Conservation (phyloP, 2,113 vertebrate genomes). For the Caracal caracal region DNA sequence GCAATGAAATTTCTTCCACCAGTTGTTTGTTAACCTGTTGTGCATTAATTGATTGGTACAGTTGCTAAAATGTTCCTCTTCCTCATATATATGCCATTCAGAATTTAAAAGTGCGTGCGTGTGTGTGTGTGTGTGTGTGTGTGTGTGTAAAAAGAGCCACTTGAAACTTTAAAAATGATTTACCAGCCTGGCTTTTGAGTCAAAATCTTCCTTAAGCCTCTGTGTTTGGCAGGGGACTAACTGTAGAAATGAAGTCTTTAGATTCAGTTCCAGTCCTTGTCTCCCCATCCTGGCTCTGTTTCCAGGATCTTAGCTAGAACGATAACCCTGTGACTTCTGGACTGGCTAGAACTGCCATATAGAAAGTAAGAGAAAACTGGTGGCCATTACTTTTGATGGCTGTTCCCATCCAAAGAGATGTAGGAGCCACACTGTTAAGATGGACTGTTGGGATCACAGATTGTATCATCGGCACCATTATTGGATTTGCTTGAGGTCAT, state of each 20-base stretch:
- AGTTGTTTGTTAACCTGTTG: background rate
- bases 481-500: background rate
- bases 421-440: background rate
- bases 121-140: background rate
- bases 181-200: background rate
- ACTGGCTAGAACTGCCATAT: background rate
- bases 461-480: background rate
- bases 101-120: background rate
- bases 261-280: background rate
- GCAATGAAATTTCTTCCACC: background rate
- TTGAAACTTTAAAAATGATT: background rate
- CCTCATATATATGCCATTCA: background rate
- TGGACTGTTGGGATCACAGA: background rate
- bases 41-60: background rate
- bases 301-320: background rate
- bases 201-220: background rate
- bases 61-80: slow-evolving; percentile 7
- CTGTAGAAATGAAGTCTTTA: background rate
- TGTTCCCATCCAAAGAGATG: background rate
- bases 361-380: background rate
- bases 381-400: background rate
- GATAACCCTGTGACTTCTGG: background rate
- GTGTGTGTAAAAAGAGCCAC: background rate
- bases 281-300: background rate
- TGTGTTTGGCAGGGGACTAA: background rate